phyloP scores from a whole-genome alignment of 1,140 invertebrate genomes.

The Galendromus occidentalis region DNA sequence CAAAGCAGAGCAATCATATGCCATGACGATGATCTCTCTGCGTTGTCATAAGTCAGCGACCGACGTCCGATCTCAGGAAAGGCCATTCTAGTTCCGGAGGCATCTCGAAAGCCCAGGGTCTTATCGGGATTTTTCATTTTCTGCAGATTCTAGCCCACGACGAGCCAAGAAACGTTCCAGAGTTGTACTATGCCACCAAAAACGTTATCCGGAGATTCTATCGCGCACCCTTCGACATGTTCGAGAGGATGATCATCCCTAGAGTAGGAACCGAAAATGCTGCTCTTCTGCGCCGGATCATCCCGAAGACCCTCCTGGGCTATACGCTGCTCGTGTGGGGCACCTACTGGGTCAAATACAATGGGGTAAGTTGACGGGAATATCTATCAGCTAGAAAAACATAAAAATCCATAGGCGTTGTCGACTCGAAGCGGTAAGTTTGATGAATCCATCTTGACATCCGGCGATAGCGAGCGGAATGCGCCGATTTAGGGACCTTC shows the following conservation, averaged over 20 bases:
- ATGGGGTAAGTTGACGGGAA: background rate
- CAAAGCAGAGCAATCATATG: background rate
- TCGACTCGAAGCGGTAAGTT: too few relatives aligned
- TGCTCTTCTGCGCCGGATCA: background rate
- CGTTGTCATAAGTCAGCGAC: background rate
- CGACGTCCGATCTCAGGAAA: background rate
- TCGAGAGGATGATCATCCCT: background rate
- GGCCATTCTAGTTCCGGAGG: background rate
- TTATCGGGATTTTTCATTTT: background rate
- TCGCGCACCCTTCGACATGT: background rate
- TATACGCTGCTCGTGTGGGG: background rate
- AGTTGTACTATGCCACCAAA: conserved; percentile 17
- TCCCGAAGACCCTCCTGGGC: background rate
- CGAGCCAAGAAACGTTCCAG: conserved; percentile 24
- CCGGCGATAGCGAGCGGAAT: too few relatives aligned
- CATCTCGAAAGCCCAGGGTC: background rate
- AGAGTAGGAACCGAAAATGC: background rate
- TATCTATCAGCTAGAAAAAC: too few relatives aligned
- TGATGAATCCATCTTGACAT: too few relatives aligned
- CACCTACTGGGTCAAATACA: background rate
- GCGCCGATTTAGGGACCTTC: too few relatives aligned
- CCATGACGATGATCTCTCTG: background rate
- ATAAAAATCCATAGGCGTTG: too few relatives aligned
- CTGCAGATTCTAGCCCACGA: conserved; percentile 20
- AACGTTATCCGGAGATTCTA: background rate